Conservation (phyloP, 2,797 vertebrate species). For the Silurus lanzhouensis region DNA sequence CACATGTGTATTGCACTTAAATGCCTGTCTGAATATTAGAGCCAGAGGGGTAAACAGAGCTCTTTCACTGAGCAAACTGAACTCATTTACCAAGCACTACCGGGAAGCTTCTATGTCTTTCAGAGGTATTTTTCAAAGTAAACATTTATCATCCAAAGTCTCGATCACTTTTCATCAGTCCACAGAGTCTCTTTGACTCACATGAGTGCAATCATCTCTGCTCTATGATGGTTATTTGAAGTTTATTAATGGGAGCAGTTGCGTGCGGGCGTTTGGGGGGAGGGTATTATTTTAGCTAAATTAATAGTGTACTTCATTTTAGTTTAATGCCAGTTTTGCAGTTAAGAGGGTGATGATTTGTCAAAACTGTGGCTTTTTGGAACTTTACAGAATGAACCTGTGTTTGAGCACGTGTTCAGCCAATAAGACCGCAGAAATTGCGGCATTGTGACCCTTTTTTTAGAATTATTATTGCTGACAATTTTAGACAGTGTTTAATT, state of each 20-base stretch:
- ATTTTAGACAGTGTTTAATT: neutral
- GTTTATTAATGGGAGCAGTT: slow-evolving; percentile 4
- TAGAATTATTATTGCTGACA: neutral
- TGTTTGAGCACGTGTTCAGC: slow-evolving; percentile 32
- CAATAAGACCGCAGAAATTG: neutral
- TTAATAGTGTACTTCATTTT: slow-evolving; percentile 1
- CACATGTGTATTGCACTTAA: slow-evolving; percentile 53
- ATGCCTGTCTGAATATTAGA: slow-evolving; percentile 42
- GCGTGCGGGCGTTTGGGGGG: neutral
- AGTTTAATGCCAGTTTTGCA: slow-evolving; percentile 1
- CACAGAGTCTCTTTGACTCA: neutral
- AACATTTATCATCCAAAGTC: slow-evolving; percentile 24
- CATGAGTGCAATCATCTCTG: neutral
- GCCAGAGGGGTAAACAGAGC: slow-evolving; percentile 36
- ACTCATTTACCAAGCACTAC: slow-evolving; percentile 20
- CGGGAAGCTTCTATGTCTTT: slow-evolving; percentile 23
- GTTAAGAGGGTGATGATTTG: slow-evolving; percentile 49
- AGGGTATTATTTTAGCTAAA: neutral
- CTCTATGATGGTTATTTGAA: neutral
- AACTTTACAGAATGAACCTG: slow-evolving; percentile 41
- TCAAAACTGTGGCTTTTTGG: slow-evolving; percentile 61
- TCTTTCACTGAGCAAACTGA: slow-evolving; percentile 29
- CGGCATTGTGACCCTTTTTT: neutral
- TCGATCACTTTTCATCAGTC: neutral
- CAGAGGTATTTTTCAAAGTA: slow-evolving; percentile 17